A percentile compares a stretch with the other conserved stretches of the same genome.
Evolutionary conservation across 37 sponge, comb jelly and placozoan species (phyloP).

Genomic region (Chondrilla cf. caribensis): DNA sequence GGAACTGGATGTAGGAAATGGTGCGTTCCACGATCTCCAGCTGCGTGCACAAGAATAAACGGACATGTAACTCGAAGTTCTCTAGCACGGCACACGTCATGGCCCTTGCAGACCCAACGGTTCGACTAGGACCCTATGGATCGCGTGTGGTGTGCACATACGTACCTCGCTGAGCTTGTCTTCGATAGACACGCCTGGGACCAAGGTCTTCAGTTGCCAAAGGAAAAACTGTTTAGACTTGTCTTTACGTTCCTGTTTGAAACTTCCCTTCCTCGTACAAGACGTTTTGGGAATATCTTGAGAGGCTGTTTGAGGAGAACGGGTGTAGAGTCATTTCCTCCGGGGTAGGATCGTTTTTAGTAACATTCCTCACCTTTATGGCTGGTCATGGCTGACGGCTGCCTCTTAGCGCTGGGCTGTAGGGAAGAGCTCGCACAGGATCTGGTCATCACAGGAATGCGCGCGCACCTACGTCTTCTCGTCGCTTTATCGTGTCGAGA

Average conservation of each 20-base stretch:
- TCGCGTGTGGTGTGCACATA: no score
- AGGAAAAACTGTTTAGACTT: constrained; percentile 19
- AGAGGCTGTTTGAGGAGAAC: neutral
- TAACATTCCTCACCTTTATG: no score
- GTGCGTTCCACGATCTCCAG: constrained; percentile 57
- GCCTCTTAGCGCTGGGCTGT: neutral
- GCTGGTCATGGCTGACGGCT: neutral
- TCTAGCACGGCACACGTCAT: no score
- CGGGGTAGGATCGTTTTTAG: no score
- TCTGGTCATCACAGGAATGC: neutral
- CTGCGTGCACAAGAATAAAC: constrained; percentile 43
- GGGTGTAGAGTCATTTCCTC: no score
- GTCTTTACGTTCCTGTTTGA: neutral
- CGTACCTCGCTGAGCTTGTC: constrained; percentile 15
- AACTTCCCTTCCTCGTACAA: constrained; percentile 21
- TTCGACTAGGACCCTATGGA: no score
- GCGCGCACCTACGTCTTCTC: no score
- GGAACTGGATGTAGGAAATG: constrained; percentile 65
- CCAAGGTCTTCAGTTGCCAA: neutral
- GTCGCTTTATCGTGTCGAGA: no score
- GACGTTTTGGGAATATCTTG: constrained; percentile 16
- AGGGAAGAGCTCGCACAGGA: constrained; percentile 1
- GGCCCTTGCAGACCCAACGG: no score
- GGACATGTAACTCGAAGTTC: neutral
- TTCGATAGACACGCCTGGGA: neutral